Percentiles rank a stretch among this genome's conserved stretches.
Conservation (phyloP, 2,113 vertebrate species). For the Tetraodon nigroviridis region DNA sequence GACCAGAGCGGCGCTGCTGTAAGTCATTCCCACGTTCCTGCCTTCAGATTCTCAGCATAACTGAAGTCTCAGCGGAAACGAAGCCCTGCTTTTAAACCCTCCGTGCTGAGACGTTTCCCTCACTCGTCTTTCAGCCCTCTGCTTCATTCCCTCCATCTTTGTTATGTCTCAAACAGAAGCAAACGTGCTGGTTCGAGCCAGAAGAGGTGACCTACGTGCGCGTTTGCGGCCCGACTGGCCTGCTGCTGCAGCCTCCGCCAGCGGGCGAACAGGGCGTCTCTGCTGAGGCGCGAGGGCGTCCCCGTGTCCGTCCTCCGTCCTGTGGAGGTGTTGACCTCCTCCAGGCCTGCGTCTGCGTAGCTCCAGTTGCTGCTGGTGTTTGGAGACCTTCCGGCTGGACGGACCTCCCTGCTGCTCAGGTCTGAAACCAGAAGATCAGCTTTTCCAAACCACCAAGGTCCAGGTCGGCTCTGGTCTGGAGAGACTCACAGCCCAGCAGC, state of each 20-base stretch:
- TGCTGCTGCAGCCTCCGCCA: conserved; percentile 52
- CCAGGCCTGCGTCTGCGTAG: conserved; percentile 29
- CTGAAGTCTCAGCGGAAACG: no score
- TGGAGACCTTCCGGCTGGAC: conserved; percentile 25
- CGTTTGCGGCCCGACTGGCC: conserved; percentile 16
- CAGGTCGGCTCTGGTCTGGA: no score
- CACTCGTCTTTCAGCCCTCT: no score
- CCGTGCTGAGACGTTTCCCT: no score
- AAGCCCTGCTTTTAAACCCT: no score
- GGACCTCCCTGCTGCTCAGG: conserved; percentile 32
- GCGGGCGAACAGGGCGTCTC: conserved; percentile 24
- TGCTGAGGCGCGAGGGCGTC: conserved; percentile 55
- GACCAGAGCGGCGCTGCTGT: no score
- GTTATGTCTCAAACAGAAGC: background rate
- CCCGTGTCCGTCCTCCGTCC: conserved; percentile 30
- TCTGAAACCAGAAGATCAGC: conserved; percentile 32
- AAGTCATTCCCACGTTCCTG: no score
- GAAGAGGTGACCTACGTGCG: no score
- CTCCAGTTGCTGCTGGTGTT: conserved; percentile 56
- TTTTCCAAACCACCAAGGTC: no score
- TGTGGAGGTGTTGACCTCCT: conserved; percentile 50
- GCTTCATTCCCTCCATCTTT: no score
- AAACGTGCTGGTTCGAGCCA: no score
- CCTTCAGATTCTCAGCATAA: no score
- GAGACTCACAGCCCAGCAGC: conserved; percentile 87